Evolutionary conservation across 2,797 vertebrate genomes (phyloP).

Genomic region (Sebastes oblongus): DNA sequence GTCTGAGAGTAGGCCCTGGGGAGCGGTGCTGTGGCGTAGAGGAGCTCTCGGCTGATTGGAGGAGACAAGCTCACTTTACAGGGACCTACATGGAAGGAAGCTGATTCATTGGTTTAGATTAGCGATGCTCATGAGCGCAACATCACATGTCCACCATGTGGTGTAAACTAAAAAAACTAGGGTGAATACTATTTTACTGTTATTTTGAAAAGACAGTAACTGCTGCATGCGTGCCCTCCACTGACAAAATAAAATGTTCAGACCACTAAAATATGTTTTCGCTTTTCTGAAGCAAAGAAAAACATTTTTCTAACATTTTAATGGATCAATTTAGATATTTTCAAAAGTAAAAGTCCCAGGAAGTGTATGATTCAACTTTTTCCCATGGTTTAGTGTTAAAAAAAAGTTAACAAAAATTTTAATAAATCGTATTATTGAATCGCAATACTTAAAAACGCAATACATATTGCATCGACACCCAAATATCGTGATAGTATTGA

Average conservation of each 20-base stretch:
- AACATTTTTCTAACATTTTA: too few relatives aligned
- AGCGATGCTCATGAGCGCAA: constrained; percentile 8
- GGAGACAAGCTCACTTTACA: constrained; percentile 68
- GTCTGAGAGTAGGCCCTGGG: constrained; percentile 62
- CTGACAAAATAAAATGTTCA: background rate
- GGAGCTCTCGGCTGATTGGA: constrained; percentile 60
- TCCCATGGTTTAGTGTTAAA: too few relatives aligned
- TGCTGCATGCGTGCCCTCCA: background rate
- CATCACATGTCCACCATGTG: background rate
- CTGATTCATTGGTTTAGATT: constrained; percentile 35
- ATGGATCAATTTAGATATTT: fast-evolving
- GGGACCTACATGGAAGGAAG: constrained; percentile 35
- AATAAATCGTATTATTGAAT: too few relatives aligned
- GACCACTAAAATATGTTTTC: background rate
- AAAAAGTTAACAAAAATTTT: too few relatives aligned
- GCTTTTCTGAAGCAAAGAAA: too few relatives aligned
- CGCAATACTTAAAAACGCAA: too few relatives aligned
- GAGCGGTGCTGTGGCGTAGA: constrained; percentile 45
- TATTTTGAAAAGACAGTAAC: background rate
- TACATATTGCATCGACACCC: too few relatives aligned
- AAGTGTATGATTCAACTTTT: too few relatives aligned
- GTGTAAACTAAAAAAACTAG: background rate
- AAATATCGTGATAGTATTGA: too few relatives aligned
- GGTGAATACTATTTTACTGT: background rate
- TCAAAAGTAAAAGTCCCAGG: too few relatives aligned